Conservation (phyloP, 2,113 vertebrate species). For the Rhinoderma darwinii region DNA sequence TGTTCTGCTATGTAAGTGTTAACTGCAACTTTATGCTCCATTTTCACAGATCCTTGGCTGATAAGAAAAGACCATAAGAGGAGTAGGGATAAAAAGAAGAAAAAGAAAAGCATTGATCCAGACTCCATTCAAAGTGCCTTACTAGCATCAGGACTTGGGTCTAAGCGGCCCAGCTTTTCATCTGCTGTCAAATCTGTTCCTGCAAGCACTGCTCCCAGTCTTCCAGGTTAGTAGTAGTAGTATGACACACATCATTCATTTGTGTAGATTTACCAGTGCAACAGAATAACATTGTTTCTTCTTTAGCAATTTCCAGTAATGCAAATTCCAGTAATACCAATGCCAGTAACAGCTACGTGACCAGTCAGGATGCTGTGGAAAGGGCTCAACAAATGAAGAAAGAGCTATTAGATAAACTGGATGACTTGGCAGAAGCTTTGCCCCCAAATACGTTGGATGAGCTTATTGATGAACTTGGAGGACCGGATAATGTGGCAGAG, state of each 20-base stretch:
- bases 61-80: slow-evolving; percentile 97
- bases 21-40: neutral
- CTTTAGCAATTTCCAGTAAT: slow-evolving; percentile 79
- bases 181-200: slow-evolving; percentile 74
- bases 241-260: neutral
- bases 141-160: slow-evolving; percentile 95
- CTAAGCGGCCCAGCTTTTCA: slow-evolving; percentile 89
- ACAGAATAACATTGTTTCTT: slow-evolving; percentile 6
- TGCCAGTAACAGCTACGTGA: slow-evolving; percentile 82
- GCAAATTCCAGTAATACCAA: slow-evolving; percentile 80
- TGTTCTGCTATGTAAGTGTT: neutral
- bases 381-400: slow-evolving; percentile 95
- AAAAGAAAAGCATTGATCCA: slow-evolving; percentile 89
- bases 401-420: slow-evolving; percentile 88
- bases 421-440: slow-evolving; percentile 87
- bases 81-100: slow-evolving; percentile 89
- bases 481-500: slow-evolving; percentile 97
- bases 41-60: slow-evolving; percentile 89
- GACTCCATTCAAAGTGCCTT: slow-evolving; percentile 99
- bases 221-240: slow-evolving; percentile 65
- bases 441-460: slow-evolving; percentile 97
- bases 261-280: neutral
- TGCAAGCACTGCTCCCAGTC: slow-evolving; percentile 66
- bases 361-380: slow-evolving; percentile 95
- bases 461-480: slow-evolving; percentile 95